These are phyloP conservation scores for Hypotaenidia okinawae DNA, from an alignment of 2,797 vertebrate species.

Conservation along the genomic window DNA sequence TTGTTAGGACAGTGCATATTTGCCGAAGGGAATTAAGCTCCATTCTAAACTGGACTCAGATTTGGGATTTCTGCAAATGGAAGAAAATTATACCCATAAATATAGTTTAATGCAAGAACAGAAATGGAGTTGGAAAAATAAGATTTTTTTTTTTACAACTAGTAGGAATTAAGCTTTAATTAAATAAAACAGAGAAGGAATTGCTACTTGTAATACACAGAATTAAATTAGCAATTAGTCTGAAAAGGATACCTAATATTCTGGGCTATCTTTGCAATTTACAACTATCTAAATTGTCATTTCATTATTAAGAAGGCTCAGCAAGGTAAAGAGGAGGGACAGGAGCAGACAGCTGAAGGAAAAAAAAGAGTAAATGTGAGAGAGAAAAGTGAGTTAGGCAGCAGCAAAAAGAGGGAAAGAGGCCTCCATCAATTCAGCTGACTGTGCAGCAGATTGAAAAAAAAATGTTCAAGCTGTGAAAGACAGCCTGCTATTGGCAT, in stretches of 20 bases:
- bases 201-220: not conserved
- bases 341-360: not conserved
- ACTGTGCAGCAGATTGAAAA: not conserved
- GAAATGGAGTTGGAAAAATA: not conserved
- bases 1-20: not conserved
- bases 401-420: not conserved
- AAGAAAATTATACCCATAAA: not conserved
- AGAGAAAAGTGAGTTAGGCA: not conserved
- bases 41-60: not conserved
- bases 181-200: not conserved
- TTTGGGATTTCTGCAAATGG: not conserved
- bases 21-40: not conserved
- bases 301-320: not conserved
- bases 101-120: not conserved
- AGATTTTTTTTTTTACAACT: not conserved
- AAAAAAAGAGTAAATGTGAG: not conserved
- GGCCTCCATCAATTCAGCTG: not conserved
- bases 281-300: not conserved
- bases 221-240: not conserved
- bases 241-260: not conserved
- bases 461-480: not conserved
- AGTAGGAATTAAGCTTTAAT: not conserved
- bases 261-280: not conserved
- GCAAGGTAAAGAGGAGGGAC: not conserved
- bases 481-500: not conserved